phyloP scores from a whole-genome alignment of 2,888 invertebrate genomes.

The Sarcophaga carnaria region DNA sequence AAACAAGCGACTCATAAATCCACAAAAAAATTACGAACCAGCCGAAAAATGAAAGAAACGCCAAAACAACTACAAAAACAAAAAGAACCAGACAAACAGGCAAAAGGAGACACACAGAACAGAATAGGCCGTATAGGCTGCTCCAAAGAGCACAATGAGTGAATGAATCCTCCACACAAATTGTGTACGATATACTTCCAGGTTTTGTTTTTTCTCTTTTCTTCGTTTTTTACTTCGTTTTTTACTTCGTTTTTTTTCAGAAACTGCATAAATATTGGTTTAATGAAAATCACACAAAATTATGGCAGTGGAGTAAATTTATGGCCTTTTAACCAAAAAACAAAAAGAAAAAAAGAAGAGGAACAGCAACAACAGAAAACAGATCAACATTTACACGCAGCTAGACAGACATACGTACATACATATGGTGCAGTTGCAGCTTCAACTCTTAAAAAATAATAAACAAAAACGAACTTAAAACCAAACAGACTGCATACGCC shows the following conservation, averaged over 20 bases:
- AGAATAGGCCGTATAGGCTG: background rate
- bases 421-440: background rate
- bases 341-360: constrained; percentile 35
- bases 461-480: background rate
- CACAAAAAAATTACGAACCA: constrained; percentile 49
- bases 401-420: background rate
- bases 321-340: constrained; percentile 72
- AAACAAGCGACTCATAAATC: constrained; percentile 59
- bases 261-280: constrained; percentile 65
- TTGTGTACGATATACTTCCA: background rate
- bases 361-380: constrained; percentile 38
- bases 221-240: too few species aligned
- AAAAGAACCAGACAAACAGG: constrained; percentile 54
- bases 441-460: background rate
- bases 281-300: constrained; percentile 73
- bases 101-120: constrained; percentile 21
- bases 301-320: constrained; percentile 75
- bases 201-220: background rate
- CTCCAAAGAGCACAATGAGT: background rate
- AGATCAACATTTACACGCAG: constrained; percentile 11
- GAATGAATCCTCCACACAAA: background rate
- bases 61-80: constrained; percentile 52
- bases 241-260: background rate
- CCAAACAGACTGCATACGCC: background rate
- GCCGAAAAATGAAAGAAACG: constrained; percentile 34